Conservation (phyloP, 2,113 vertebrate species). For the Capreolus pygargus region DNA sequence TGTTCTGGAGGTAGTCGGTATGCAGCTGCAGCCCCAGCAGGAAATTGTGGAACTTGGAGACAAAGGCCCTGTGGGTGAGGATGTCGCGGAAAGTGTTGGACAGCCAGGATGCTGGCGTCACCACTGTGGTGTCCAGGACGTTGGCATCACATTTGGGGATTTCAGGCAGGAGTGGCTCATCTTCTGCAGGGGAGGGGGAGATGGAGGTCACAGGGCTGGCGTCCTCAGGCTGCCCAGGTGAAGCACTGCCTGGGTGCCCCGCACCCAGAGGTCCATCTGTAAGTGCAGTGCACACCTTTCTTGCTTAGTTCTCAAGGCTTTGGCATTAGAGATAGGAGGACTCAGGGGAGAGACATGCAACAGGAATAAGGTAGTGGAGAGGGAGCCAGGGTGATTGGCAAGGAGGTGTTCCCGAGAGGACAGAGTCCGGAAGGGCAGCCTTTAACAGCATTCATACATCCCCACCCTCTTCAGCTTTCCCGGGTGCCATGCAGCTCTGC, state of each 20-base stretch:
- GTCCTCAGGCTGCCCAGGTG: neutral
- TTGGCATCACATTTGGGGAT: constrained; percentile 68
- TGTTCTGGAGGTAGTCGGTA: constrained; percentile 77
- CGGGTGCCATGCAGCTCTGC: neutral
- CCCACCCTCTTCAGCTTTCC: neutral
- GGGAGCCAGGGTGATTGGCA: neutral
- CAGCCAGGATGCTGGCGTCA: constrained; percentile 76
- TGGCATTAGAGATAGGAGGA: neutral
- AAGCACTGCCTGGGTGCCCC: neutral
- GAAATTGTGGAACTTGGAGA: constrained; percentile 84
- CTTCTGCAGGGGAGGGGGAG: constrained; percentile 67
- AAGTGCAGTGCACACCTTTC: neutral
- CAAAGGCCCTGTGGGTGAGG: constrained; percentile 78
- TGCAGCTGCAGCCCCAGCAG: constrained; percentile 81
- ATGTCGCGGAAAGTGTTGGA: constrained; percentile 78
- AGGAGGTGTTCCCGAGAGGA: neutral
- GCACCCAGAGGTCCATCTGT: neutral
- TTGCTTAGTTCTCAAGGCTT: neutral
- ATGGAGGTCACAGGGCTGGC: neutral
- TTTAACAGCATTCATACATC: neutral
- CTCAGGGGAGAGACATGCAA: neutral
- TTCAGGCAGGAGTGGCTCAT: constrained; percentile 69
- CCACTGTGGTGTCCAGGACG: constrained; percentile 75
- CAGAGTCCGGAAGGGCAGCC: neutral
- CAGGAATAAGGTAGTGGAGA: no score